Percentiles rank a stretch among this genome's conserved stretches.
Conservation (phyloP, 2,113 vertebrate genomes). For the Alethe diademata region DNA sequence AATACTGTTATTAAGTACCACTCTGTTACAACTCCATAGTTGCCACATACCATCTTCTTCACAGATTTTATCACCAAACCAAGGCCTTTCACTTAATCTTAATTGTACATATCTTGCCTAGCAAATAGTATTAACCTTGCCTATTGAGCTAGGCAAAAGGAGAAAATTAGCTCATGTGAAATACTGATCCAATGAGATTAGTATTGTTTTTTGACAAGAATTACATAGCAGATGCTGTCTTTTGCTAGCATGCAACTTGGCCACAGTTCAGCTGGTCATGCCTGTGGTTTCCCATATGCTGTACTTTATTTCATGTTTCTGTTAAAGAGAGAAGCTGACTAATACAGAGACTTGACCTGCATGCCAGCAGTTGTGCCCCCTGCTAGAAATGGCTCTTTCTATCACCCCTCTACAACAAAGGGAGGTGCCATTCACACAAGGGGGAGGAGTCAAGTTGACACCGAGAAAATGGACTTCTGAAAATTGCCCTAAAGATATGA, state of each 20-base stretch:
- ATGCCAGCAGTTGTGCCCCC: background rate
- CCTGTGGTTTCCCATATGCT: background rate
- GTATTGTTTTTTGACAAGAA: background rate
- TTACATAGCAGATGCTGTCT: background rate
- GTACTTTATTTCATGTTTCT: background rate
- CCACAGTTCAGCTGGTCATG: background rate
- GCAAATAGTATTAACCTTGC: background rate
- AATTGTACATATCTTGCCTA: background rate
- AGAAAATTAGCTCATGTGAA: background rate
- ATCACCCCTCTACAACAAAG: background rate
- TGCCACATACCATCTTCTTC: background rate
- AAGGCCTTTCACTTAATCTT: background rate
- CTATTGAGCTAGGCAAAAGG: background rate
- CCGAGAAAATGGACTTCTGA: background rate
- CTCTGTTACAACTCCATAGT: accelerated
- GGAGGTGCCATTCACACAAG: background rate
- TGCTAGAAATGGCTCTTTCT: background rate
- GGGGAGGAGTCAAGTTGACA: background rate
- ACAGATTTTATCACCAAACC: background rate
- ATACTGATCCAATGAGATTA: background rate
- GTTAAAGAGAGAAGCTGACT: background rate
- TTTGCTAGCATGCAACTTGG: background rate
- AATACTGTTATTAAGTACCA: background rate
- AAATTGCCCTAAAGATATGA: background rate
- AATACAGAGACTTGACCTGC: background rate